Evolutionary conservation across 2,113 vertebrate species (phyloP).

Genomic region (Misgurnus anguillicaudatus): DNA sequence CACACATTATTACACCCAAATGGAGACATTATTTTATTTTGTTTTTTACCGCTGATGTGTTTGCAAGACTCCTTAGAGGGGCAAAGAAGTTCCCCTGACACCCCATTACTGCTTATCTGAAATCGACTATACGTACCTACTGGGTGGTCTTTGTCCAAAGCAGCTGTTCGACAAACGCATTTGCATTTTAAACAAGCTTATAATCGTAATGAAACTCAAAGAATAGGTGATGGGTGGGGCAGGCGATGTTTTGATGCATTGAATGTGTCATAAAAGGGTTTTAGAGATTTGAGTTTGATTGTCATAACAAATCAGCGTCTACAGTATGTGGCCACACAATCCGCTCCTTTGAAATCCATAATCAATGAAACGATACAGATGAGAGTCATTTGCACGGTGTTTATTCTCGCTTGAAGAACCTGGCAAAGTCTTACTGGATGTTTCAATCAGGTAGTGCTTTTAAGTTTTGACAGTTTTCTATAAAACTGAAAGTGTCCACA

Average conservation of each 20-base stretch:
- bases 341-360: slow-evolving; percentile 30
- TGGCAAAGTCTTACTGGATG: slow-evolving; percentile 23
- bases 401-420: slow-evolving; percentile 22
- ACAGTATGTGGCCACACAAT: too few species aligned
- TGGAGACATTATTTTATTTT: slow-evolving; percentile 44
- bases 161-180: slow-evolving; percentile 63
- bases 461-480: too few species aligned
- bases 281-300: slow-evolving; percentile 57
- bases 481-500: too few species aligned
- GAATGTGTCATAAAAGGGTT: slow-evolving; percentile 33
- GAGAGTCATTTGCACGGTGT: slow-evolving; percentile 33
- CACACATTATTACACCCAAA: slow-evolving; percentile 24
- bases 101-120: slow-evolving; percentile 62
- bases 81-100: slow-evolving; percentile 56
- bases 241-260: slow-evolving; percentile 42
- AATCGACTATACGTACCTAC: slow-evolving; percentile 58
- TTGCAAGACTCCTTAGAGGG: slow-evolving; percentile 52
- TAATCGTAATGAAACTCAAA: slow-evolving; percentile 55
- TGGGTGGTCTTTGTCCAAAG: slow-evolving; percentile 66
- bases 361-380: slow-evolving; percentile 24
- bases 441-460: neutral
- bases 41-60: slow-evolving; percentile 45
- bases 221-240: slow-evolving; percentile 14
- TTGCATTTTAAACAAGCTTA: slow-evolving; percentile 67
- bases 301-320: slow-evolving; percentile 62